Base-by-base conservation (phyloP, 2,888 invertebrate genomes). In the Coelopa pilipes region DNA sequence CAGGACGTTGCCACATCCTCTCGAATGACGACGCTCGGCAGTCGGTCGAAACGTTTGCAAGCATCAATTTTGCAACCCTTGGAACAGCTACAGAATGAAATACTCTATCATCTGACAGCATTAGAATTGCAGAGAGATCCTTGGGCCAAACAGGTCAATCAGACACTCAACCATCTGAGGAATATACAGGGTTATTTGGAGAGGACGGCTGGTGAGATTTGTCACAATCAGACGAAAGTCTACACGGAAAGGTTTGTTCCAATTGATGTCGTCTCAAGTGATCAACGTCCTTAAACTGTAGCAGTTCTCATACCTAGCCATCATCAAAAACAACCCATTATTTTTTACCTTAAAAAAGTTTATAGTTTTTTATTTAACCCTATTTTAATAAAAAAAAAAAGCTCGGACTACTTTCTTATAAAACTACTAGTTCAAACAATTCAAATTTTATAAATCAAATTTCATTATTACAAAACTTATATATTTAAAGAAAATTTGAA, bases 161-260 rank as follows among this genome's bases (percentile, higher is more conserved):
- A 93, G 79, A 93, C 93, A 0, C 87, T 94, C 9, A 91, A 91
- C 73, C 93, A 94, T 82, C 90, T 94, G 78, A 92, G 92, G 81
- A 92, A 91, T n/a, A 92, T 94, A 65, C 94, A 94, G 84, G 92
- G 91, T 83, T 93, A 92, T 86, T 90, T 95, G 76, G 91, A 93
- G 81, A 92, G 91, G 82, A 92, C 93, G 80, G 93, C 93, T 49
- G 90, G 90, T 68, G 89, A 91, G 79, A 92, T 94, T 80, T 92
- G 93, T 70, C 90, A 91, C 80, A 90, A 92, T 90, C 92, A 92
- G 87, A 88, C 88, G 80, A 83, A 82, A 70, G 75, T 80, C 76
- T 88, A 86, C 77, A 84, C 83, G 45, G 85, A 83, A 77, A 84
- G 86, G 86, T 85, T 74, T 74, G 71, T 34, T 4, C 34, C 34